Conservation (phyloP, 2,888 invertebrate genomes). For the Morpho helenor region DNA sequence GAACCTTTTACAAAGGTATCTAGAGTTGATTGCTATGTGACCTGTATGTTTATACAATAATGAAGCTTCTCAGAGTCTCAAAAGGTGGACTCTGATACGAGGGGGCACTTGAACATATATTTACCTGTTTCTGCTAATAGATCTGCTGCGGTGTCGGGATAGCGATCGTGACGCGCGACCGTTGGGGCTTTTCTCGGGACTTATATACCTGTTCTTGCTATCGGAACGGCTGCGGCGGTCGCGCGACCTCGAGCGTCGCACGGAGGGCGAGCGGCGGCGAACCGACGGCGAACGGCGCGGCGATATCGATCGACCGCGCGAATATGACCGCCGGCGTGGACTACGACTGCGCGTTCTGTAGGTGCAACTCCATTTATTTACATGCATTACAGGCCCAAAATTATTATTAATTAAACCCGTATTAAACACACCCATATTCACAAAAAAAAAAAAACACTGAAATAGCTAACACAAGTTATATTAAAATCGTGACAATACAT, state of each 20-base stretch:
- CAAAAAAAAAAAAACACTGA: too few relatives aligned
- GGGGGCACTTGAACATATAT: not conserved
- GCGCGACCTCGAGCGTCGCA: slow-evolving; percentile 63
- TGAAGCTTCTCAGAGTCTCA: too few relatives aligned
- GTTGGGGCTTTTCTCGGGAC: slow-evolving; percentile 30
- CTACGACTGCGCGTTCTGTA: slow-evolving; percentile 71
- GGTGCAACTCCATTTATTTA: not conserved
- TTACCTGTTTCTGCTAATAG: slow-evolving; percentile 67
- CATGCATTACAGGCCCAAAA: not conserved
- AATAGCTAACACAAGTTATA: too few relatives aligned
- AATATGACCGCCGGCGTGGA: slow-evolving; percentile 67
- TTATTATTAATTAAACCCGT: too few relatives aligned
- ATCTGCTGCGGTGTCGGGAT: slow-evolving; percentile 62
- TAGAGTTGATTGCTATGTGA: too few relatives aligned
- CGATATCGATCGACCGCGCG: slow-evolving; percentile 64
- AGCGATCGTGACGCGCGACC: slow-evolving; percentile 64
- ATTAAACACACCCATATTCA: slow-evolving; percentile 1
- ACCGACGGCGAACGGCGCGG: slow-evolving; percentile 68
- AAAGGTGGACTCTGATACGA: not conserved
- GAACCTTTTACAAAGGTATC: too few relatives aligned
- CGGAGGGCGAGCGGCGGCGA: slow-evolving; percentile 63
- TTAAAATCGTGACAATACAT: too few relatives aligned
- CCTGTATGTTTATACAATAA: too few relatives aligned
- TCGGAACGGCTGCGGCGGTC: slow-evolving; percentile 69
- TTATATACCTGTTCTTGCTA: slow-evolving; percentile 64